These are phyloP conservation scores for Oligia latruncula DNA, from an alignment of 2,888 invertebrate genomes.

Conservation along the genomic window DNA sequence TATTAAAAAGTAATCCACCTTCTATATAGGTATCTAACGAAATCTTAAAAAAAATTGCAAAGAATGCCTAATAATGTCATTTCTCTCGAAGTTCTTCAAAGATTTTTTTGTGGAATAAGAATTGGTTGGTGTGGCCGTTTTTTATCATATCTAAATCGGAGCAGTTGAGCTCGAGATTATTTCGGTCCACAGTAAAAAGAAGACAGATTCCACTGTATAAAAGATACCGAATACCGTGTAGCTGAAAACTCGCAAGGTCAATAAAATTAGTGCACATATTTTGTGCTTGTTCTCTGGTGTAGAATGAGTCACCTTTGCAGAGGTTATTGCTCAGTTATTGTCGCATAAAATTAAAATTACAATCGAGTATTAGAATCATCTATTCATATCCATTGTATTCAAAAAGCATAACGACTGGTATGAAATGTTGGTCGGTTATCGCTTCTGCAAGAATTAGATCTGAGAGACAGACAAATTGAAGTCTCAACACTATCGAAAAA, in stretches of 20 bases:
- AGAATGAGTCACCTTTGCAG: slow-evolving; percentile 66
- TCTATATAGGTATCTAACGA: background rate
- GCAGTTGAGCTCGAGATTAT: slow-evolving; percentile 27
- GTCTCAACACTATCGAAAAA: background rate
- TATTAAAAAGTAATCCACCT: background rate
- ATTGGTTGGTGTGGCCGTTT: slow-evolving; percentile 29
- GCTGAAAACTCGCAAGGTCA: slow-evolving; percentile 75
- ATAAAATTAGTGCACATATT: slow-evolving; percentile 74
- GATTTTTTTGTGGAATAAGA: slow-evolving; percentile 24
- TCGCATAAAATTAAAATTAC: slow-evolving; percentile 66
- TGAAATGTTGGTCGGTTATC: slow-evolving; percentile 27
- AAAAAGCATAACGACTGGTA: slow-evolving; percentile 41
- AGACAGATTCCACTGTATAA: slow-evolving; percentile 18
- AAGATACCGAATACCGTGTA: slow-evolving; percentile 29
- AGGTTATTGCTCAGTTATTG: slow-evolving; percentile 68
- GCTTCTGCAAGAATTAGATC: slow-evolving; percentile 32
- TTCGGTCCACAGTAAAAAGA: slow-evolving; percentile 19
- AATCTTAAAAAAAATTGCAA: slow-evolving; percentile 4
- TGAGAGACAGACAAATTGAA: slow-evolving; percentile 8
- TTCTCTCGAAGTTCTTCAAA: slow-evolving; percentile 13
- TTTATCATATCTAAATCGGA: slow-evolving; percentile 27
- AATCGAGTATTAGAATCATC: slow-evolving; percentile 58
- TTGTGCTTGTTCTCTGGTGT: slow-evolving; percentile 57
- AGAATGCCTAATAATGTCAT: slow-evolving; percentile 36
- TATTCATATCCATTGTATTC: slow-evolving; percentile 64